Evolutionary conservation across 2,797 vertebrate species (phyloP), one percentile per base, ranked within the genome.

Genomic region (Myiothlypis coronata): DNA sequence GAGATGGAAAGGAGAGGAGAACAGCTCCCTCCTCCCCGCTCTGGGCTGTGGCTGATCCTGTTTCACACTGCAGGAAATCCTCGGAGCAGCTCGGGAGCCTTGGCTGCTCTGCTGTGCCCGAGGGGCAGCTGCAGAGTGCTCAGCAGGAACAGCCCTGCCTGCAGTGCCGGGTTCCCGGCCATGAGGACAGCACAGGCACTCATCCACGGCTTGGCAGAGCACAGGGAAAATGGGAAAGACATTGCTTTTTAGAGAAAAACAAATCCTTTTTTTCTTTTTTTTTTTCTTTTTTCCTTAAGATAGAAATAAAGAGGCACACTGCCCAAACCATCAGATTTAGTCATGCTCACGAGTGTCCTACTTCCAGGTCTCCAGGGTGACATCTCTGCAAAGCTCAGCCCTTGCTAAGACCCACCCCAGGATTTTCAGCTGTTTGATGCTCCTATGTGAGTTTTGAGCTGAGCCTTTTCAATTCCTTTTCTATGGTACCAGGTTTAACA

Each of bases 61-160:
- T 91, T 93, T 65, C 95, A 88, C 84, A 18, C 57, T 8, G 70
- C 5, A 70, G 87, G 92, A 91, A 97, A 96, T 65, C 82, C 94
- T 95, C 61, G 9, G 2, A 61, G 85, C 65, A 23, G 83, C 88
- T n/a, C 3, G 12, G 18, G 82, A 82, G 89, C 83, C 52, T 26
- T 5, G 44, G 52, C n/a, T n/a, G 52, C 28, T 52, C 46, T 9
- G 90, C 91, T 59, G 57, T 13, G 89, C 65, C 57, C 56, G 37
- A 14, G 7, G 69, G 32, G 75, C 46, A 37, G 53, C 41, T 2
- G 44, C 69, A 55, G 27, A 74, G 34, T 3, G 34, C 60, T 56
- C 15, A 9, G 47, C 19, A 70, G 8, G 0, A 20, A 4, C 55
- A 77, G 1, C 46, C 30, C 87, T 44, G 69, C 81, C 52, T 2